phyloP scores from a whole-genome alignment of 2,888 invertebrate genomes.

The Acronicta leporina region DNA sequence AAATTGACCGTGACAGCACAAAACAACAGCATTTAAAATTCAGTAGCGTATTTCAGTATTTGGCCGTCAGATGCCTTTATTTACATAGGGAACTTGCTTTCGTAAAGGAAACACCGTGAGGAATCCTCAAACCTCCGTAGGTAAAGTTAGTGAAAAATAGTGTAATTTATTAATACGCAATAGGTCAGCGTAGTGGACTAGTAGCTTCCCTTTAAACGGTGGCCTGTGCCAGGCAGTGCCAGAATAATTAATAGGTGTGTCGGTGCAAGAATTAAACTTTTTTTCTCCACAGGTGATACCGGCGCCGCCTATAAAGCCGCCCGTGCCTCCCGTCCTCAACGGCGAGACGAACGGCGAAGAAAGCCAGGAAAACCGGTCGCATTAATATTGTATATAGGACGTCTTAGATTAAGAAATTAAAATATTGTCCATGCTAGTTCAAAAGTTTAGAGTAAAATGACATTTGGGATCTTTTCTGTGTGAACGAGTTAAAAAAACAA shows the following conservation, averaged over 20 bases:
- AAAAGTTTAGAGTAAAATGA: slow-evolving; percentile 53
- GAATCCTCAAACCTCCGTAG: no score
- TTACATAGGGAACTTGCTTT: no score
- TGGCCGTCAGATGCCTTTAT: no score
- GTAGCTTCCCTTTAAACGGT: not conserved
- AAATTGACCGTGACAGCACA: no score
- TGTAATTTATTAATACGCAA: no score
- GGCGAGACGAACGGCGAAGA: slow-evolving; percentile 79
- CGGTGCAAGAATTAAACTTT: slow-evolving; percentile 18
- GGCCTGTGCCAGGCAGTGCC: not conserved
- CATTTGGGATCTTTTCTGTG: slow-evolving; percentile 58
- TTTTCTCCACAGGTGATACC: slow-evolving; percentile 80
- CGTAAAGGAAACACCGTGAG: no score
- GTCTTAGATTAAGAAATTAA: slow-evolving; percentile 39
- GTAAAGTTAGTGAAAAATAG: no score
- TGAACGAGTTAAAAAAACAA: slow-evolving; percentile 43
- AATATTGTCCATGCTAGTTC: slow-evolving; percentile 54
- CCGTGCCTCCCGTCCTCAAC: slow-evolving; percentile 74
- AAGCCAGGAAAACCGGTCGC: slow-evolving; percentile 62
- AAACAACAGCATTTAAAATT: no score
- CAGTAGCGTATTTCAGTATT: no score
- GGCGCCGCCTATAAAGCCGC: slow-evolving; percentile 80
- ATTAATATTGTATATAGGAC: slow-evolving; percentile 59
- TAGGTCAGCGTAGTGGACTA: not conserved
- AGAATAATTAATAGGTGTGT: no score